phyloP scores from a whole-genome alignment of 37 sponge, comb jelly and placozoan species.

The Spongilla lacustris region DNA sequence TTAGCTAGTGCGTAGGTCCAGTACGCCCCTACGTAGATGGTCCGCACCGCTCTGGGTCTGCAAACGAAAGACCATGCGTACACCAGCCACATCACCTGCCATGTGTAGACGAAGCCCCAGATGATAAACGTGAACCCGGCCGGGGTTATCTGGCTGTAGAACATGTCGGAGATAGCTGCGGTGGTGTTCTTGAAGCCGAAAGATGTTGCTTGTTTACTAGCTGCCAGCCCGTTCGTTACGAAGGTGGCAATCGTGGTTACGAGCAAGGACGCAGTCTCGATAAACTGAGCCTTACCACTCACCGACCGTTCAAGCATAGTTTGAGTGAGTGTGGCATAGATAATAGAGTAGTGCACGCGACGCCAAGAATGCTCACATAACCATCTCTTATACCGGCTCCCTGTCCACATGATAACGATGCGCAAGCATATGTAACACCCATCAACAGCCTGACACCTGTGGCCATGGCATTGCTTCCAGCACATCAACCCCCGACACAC shows the following conservation, averaged over 20 bases:
- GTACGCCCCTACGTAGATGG: constrained; percentile 24
- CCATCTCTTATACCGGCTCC: too few species aligned
- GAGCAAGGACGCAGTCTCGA: background rate
- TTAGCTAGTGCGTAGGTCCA: constrained; percentile 6
- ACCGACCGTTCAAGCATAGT: too few species aligned
- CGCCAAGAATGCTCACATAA: too few species aligned
- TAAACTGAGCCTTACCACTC: too few species aligned
- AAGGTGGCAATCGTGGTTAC: constrained; percentile 4
- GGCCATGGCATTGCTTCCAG: too few species aligned
- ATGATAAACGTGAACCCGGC: constrained; percentile 66
- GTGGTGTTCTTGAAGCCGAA: constrained; percentile 19
- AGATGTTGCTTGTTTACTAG: background rate
- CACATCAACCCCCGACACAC: too few species aligned
- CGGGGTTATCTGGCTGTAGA: constrained; percentile 43
- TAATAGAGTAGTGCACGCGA: too few species aligned
- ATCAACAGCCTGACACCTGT: too few species aligned
- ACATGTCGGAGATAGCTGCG: constrained; percentile 23
- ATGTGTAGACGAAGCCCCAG: constrained; percentile 70
- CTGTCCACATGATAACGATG: too few species aligned
- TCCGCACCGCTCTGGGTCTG: constrained; percentile 22
- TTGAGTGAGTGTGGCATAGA: too few species aligned
- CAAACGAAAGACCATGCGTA: constrained; percentile 69
- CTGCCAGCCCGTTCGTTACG: constrained; percentile 9
- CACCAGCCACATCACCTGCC: constrained; percentile 61
- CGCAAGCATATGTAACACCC: too few species aligned